These are phyloP conservation scores for Tapera naevia DNA, from an alignment of 2,797 vertebrate genomes.

Conservation along the genomic window DNA sequence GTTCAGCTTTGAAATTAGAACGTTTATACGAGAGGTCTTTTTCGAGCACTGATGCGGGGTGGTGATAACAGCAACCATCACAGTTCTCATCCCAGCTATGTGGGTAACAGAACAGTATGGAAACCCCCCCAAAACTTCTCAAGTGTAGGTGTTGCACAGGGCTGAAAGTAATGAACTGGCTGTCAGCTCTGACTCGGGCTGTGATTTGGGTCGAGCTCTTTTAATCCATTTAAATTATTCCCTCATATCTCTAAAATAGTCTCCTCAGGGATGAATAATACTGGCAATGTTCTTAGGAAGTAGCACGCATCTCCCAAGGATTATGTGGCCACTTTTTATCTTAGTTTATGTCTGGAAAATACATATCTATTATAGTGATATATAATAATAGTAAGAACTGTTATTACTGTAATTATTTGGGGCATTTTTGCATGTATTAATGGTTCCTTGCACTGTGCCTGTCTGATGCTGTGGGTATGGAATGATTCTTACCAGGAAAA, in stretches of 20 bases:
- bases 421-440: not conserved
- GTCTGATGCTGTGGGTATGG: rapidly evolving
- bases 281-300: not conserved
- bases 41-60: not conserved
- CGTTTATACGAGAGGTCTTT: not conserved
- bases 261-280: not conserved
- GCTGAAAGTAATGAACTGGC: not conserved
- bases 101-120: not conserved
- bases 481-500: not conserved
- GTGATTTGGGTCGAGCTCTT: not conserved
- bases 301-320: not conserved
- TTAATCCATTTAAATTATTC: not conserved
- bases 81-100: not conserved
- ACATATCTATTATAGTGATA: rapidly evolving
- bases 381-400: not conserved
- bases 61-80: not conserved
- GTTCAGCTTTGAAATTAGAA: not conserved
- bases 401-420: not conserved
- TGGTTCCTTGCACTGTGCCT: not conserved
- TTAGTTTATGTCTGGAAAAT: not conserved
- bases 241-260: not conserved
- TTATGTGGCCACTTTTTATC: rapidly evolving
- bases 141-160: rapidly evolving
- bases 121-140: not conserved
- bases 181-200: not conserved